A percentile compares a stretch with the other conserved stretches of the same genome.
These are phyloP conservation scores for Sminthopsis crassicaudata DNA, from an alignment of 2,113 vertebrate species.

Conservation along the genomic window DNA sequence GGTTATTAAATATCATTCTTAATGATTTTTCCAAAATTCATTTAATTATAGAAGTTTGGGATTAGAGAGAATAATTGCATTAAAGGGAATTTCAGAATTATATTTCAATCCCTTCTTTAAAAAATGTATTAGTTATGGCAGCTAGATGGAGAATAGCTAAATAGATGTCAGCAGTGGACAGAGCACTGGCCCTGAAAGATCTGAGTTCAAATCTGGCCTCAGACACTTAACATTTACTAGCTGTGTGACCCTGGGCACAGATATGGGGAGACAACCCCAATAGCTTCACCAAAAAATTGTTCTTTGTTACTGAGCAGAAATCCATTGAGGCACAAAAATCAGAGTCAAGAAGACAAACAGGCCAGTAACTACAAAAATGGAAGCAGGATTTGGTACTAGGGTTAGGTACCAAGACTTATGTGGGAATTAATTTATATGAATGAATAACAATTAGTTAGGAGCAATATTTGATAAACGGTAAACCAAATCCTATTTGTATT, in stretches of 20 bases:
- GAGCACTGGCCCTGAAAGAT: no score
- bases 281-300: no score
- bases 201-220: no score
- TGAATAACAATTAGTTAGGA: background rate
- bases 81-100: background rate
- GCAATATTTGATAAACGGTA: background rate
- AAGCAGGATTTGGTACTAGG: background rate
- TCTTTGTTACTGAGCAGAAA: conserved; percentile 14
- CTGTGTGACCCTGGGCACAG: no score
- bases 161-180: no score
- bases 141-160: no score
- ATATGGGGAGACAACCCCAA: no score
- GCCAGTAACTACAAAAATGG: background rate
- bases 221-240: no score
- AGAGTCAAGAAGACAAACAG: background rate
- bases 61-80: conserved; percentile 14
- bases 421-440: background rate
- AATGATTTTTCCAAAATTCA: conserved; percentile 14
- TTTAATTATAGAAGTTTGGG: conserved; percentile 23
- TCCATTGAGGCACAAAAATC: background rate
- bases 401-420: background rate
- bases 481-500: background rate
- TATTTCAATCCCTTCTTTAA: background rate
- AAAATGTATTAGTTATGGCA: background rate
- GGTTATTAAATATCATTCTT: conserved; percentile 14